Conservation (phyloP, 2,113 vertebrate genomes). For the Ploceus nigricollis region DNA sequence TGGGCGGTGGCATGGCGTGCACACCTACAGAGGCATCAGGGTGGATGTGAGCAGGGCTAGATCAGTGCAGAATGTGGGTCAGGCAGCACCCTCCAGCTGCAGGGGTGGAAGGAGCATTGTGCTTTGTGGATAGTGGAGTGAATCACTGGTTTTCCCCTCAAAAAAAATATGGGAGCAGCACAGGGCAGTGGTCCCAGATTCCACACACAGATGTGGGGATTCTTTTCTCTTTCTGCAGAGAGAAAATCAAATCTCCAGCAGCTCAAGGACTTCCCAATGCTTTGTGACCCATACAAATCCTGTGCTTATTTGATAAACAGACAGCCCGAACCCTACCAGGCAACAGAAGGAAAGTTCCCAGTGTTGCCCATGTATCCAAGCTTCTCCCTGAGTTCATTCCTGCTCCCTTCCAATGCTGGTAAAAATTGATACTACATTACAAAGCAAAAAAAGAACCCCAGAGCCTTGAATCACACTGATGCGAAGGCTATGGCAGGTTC, state of each 20-base stretch:
- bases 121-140: accelerated
- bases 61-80: background rate
- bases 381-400: background rate
- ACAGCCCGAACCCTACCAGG: background rate
- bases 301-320: background rate
- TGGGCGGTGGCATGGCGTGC: accelerated
- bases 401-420: background rate
- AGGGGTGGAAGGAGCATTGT: background rate
- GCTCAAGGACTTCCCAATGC: background rate
- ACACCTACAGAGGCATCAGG: background rate
- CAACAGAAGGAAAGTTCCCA: background rate
- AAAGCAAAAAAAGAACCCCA: background rate
- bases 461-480: background rate
- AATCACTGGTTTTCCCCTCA: background rate
- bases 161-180: background rate
- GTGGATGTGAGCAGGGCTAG: background rate
- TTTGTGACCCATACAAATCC: background rate
- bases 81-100: background rate
- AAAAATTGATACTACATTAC: background rate
- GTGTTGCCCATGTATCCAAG: background rate
- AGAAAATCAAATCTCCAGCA: background rate
- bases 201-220: background rate
- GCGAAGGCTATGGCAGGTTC: background rate
- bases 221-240: background rate
- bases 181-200: background rate